Base-by-base conservation (phyloP, 2,888 invertebrate genomes). In the Melanotus villosus region DNA sequence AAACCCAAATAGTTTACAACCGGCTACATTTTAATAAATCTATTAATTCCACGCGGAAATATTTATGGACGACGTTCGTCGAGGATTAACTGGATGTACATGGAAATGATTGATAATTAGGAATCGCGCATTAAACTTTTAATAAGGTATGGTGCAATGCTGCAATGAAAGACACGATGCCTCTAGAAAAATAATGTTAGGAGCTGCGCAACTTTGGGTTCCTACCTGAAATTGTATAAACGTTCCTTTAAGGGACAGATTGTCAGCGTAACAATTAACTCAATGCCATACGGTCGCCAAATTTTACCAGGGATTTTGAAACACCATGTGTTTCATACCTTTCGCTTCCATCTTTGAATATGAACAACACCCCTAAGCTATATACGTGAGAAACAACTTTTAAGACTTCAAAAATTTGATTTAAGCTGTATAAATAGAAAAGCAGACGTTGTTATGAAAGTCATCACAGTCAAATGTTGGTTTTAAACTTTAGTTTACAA, bases 261-360 rank as follows among this genome's bases (percentile, higher is more conserved):
- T 73, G 73, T 73, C 67, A 64, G 69, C 73, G 73, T 50, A 71
- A 73, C 69, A 73, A 73, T 73, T 73, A 73, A 69, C 65, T 63
- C 54, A 54, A 64, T 69, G 71, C 68, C 73, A 73, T 73, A 69
- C 73, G 73, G 73, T 68, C 52, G 69, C 67, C 69, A 71, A 72
- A 72, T 59, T 72, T 72, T 45, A 45, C 68, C 58, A 56, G 38
- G 62, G 70, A 63, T 63, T 63, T 54, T 41, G 18, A 54, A 52
- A 38, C 23, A 52, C 23, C 41, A 52, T 63, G 63, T 60, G 60
- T 47, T 50, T 58, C n/a, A 32, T 43, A 32, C 30, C 43, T 58
- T 41, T 23, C 38, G 18, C 21, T 10, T 12, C 10, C 18, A 30
- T 41, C 43, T 58, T 41, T 9, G 36, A 23, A 5, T 41, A 26